Base-by-base conservation (phyloP, 2,113 vertebrate species). In the Hippocampus guttulatus region DNA sequence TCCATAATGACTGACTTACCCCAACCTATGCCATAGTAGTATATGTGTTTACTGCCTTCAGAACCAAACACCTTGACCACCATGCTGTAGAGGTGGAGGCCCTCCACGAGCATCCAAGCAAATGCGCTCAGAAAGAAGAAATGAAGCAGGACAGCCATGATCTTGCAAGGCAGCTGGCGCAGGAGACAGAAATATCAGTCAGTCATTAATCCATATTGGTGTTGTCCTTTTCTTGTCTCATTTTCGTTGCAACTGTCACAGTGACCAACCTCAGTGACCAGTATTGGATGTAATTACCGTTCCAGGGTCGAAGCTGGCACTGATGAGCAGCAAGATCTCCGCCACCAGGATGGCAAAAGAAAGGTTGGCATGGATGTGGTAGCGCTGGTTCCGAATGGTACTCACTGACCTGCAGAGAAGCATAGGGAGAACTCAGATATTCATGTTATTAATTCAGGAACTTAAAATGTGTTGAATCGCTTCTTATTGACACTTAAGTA, bases 61-160 rank as follows among this genome's bases (percentile, higher is more conserved):
- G 96, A 98, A 60, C 96, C 96, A 7, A 99, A 98, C 76, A 98
- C 96, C 88, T 95, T 96, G 86, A 98, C 88, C 75, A 97, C 96
- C 96, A 98, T 95, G 67, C 95, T 97, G 92, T 98, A 98, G 27
- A 98, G 95, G 79, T 98, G 96, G 74, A 99, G 92, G 27, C 96
- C 97, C 82, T 98, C 96, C 84, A 96, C 95, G 85, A 98, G 90
- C 97, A 99, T 99, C 97, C 97, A 99, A 0, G 96, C 93, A 60
- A 99, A 98, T 0, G 93, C 93, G 57, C 95, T 95, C 87, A 99
- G 89, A 86, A 98, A 97, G 92, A 98, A 96, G 92, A 95, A 97
- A 82, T 97, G 96, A n/a, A 97, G 94, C 18, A 99, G 92, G 68
- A 95, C 75, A 0, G 96, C 96, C 91, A 96, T 90, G 49, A 93